Base-by-base conservation (phyloP, 1,140 invertebrate genomes). In the Bactericera cockerelli region DNA sequence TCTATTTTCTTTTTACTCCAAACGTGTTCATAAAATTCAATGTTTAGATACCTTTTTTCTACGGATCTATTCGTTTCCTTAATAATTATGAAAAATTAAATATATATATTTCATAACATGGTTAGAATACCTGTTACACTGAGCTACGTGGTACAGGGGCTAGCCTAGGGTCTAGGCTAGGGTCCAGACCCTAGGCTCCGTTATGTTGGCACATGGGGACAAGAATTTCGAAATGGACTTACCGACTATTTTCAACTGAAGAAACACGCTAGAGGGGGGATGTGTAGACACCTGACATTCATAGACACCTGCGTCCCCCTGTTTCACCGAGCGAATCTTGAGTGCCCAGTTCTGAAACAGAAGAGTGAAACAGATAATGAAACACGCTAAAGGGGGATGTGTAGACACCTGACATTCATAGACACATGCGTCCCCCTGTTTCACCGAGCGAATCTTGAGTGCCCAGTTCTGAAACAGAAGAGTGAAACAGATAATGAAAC, bases 221-320 rank as follows among this genome's bases (percentile, higher is more conserved):
- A n/a, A n/a, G n/a, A n/a, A n/a, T n/a, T n/a, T n/a, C n/a, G n/a
- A n/a, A n/a, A n/a, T n/a, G 28, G 39, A 75, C 86, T 83, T 75
- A 91, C 88, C 86, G 59, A 89, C 84, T 62, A 91, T 86, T 70
- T 82, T 82, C 59, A 91, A 77, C 61, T 81, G 76, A 57, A 90
- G 71, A 74, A 89, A 89, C 75, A 89, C 87, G 72, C 84, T 89
- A 21, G 82, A 84, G 28, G 28, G 28, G 28, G 28, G 28, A n/a
- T n/a, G n/a, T n/a, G n/a, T n/a, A n/a, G 86, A 53, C 86, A 87
- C 78, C 77, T 87, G 85, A 70, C 85, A 88, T 71, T 87, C 84
- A 67, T 87, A 88, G 25, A 83, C 70, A 11, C 84, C 85, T 13
- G 77, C 80, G 66, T 89, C 86, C 10, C 78, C 74, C 2, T 78